Evolutionary conservation across 2,888 invertebrate genomes (phyloP).

Genomic region (Scaptomyza polygonia): DNA sequence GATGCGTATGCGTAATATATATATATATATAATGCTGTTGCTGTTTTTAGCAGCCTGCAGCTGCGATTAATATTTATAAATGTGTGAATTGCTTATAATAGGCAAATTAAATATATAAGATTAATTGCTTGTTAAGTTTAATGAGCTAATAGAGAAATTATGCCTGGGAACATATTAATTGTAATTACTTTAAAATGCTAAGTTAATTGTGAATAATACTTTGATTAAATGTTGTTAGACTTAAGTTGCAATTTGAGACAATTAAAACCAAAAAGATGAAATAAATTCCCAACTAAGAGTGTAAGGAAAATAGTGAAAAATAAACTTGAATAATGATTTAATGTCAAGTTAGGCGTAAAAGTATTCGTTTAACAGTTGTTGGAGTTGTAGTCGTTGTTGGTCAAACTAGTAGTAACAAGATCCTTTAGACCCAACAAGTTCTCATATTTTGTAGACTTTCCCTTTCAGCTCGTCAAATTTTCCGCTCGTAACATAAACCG

Average conservation of each 20-base stretch:
- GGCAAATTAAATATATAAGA: constrained; percentile 20
- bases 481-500: constrained; percentile 8
- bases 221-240: not conserved
- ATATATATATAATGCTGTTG: not conserved
- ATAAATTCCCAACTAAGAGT: not conserved
- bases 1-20: constrained; percentile 43
- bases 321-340: no score
- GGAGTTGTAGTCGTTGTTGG: not conserved
- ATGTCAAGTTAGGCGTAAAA: no score
- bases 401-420: not conserved
- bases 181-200: not conserved
- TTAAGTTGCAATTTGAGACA: no score
- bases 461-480: constrained; percentile 14
- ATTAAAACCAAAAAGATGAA: no score
- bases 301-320: not conserved
- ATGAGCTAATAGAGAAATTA: constrained; percentile 1
- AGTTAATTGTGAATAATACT: not conserved
- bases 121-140: constrained; percentile 14
- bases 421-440: not conserved
- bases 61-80: not conserved
- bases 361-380: no score
- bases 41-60: constrained; percentile 5
- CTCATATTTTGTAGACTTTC: constrained; percentile 24
- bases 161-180: constrained; percentile 16
- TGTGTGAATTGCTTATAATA: constrained; percentile 3